Percentiles rank a stretch among this genome's conserved stretches.
Evolutionary conservation across 2,888 invertebrate species (phyloP).

Genomic region (Lasioglossum villosulum): DNA sequence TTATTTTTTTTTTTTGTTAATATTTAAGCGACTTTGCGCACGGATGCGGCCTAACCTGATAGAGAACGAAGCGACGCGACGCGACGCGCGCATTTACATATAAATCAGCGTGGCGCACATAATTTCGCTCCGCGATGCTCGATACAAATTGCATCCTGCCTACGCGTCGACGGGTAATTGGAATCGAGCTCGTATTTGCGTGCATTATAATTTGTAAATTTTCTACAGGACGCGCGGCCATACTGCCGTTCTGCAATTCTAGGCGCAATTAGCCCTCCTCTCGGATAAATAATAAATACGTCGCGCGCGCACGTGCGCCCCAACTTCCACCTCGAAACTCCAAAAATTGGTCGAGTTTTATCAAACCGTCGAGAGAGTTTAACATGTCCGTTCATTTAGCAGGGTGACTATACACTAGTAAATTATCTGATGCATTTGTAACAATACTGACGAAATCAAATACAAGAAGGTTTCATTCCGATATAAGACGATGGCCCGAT

Average conservation of each 20-base stretch:
- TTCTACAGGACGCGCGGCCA: neutral
- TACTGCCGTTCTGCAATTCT: slow-evolving; percentile 6
- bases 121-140: slow-evolving; percentile 32
- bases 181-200: slow-evolving; percentile 24
- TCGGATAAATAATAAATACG: slow-evolving; percentile 42
- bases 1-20: neutral
- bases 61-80: neutral
- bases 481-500: too few relatives aligned
- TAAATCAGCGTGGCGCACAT: slow-evolving; percentile 31
- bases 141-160: slow-evolving; percentile 35
- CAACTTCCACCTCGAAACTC: neutral
- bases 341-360: neutral
- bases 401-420: too few relatives aligned
- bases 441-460: too few relatives aligned
- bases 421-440: too few relatives aligned
- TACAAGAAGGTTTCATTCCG: too few relatives aligned
- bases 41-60: neutral
- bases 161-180: slow-evolving; percentile 32
- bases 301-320: neutral
- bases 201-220: slow-evolving; percentile 49
- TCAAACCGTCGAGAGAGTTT: neutral
- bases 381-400: too few relatives aligned
- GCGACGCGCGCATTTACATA: slow-evolving; percentile 17
- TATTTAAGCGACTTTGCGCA: neutral
- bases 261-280: slow-evolving; percentile 32